A percentile compares a stretch with the other conserved stretches of the same genome.
Evolutionary conservation across 1,140 invertebrate genomes (phyloP).

Genomic region (Aphelenchoides fujianensis): DNA sequence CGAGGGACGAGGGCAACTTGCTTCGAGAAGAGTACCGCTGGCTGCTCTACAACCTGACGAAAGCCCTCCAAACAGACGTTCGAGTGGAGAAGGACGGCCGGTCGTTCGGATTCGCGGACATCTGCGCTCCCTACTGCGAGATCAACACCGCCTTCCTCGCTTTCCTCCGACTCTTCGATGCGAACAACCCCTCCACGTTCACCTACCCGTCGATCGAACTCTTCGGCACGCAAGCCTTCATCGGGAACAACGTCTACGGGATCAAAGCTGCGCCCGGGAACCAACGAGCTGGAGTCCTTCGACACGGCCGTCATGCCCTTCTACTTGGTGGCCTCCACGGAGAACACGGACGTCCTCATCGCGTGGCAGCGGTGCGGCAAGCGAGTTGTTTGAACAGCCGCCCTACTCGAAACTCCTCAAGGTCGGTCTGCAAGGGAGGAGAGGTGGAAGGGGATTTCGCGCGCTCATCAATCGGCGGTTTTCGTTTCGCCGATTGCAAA

Average conservation of each 20-base stretch:
- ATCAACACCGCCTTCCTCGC: slow-evolving; percentile 60
- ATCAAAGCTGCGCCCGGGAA: slow-evolving; percentile 41
- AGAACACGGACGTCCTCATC: slow-evolving; percentile 40
- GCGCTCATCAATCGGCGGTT: neutral
- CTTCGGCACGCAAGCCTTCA: slow-evolving; percentile 59
- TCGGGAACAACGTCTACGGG: slow-evolving; percentile 61
- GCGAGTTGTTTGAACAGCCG: slow-evolving; percentile 48
- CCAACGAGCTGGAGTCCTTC: slow-evolving; percentile 42
- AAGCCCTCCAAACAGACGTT: slow-evolving; percentile 53
- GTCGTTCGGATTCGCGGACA: slow-evolving; percentile 47
- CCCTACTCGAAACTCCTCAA: slow-evolving; percentile 52
- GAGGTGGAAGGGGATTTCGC: neutral
- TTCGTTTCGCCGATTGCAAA: neutral
- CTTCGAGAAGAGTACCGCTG: slow-evolving; percentile 46
- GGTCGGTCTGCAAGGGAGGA: slow-evolving; percentile 24
- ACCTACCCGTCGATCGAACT: slow-evolving; percentile 59
- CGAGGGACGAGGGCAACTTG: slow-evolving; percentile 52
- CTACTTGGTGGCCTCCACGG: slow-evolving; percentile 54
- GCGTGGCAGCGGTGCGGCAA: slow-evolving; percentile 53
- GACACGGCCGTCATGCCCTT: slow-evolving; percentile 57
- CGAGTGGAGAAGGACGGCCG: slow-evolving; percentile 33
- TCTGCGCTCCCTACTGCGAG: slow-evolving; percentile 61
- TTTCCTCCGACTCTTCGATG: slow-evolving; percentile 58
- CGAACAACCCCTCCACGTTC: slow-evolving; percentile 49
- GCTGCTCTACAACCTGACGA: slow-evolving; percentile 57